Base-by-base conservation (phyloP, 2,888 invertebrate genomes). In the Rhopalosiphum nymphaeae region DNA sequence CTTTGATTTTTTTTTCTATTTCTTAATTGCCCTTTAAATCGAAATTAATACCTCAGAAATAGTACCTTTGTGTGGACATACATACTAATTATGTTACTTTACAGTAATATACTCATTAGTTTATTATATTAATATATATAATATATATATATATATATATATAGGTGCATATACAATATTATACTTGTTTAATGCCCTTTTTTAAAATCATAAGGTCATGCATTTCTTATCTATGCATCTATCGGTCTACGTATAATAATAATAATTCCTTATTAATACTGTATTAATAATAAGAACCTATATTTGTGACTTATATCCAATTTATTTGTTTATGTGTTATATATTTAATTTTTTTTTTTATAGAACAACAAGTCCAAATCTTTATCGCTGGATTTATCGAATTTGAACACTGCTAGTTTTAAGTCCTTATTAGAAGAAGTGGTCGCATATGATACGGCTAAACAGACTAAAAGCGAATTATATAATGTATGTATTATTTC, bases 381-480 rank as follows among this genome's bases (percentile, higher is more conserved):
- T 53, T 61, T 94, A 53, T 94, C 94, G 1, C 21, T 91, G 91
- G 94, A 94, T 67, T 91, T 94, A 87, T 94, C 94, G n/a, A 94
- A 94, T 94, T 94, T 94, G 86, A 94, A 94, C 49, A 94, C 94
- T 10, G 94, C 94, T 91, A 91, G 94, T 94, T 94, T 94, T 90
- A 94, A 94, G 86, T 91, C 90, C 10, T 94, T 94, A 61, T 90
- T 94, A 53, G 94, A 94, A 91, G 94, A 94, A 91, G 94, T 94
- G 85, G 94, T 94, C 11, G 94, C 94, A 7, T 94, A 94, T 42
- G 94, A 94, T 86, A 94, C 94, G 3, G 90, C 94, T 16, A 94
- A 94, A 86, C 94, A 94, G 49, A 94, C 94, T 44, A 94, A 94
- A 94, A 94, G 94, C 7, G 94, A 94, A 94, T 86, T 94, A 42